These are phyloP conservation scores for Platorchestia sp. DNA, from an alignment of 1,140 invertebrate genomes.

Conservation along the genomic window DNA sequence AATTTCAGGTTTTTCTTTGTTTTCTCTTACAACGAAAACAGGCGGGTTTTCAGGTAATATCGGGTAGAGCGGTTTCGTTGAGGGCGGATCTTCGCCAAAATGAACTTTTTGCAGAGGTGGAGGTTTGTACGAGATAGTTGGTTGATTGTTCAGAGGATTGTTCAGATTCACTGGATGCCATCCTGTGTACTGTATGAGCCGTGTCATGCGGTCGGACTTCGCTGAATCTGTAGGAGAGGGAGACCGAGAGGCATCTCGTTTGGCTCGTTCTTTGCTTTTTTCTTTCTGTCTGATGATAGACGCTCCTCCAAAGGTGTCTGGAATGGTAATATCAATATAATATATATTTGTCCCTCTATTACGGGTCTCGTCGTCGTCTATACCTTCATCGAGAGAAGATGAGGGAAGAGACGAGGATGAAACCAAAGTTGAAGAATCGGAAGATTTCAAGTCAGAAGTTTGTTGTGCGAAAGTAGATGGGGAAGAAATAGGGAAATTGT, in stretches of 20 bases:
- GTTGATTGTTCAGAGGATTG: constrained; percentile 64
- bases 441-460: neutral
- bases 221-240: neutral
- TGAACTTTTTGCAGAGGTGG: constrained; percentile 62
- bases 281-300: constrained; percentile 4
- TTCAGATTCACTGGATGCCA: constrained; percentile 65
- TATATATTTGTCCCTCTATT: constrained; percentile 56
- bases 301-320: constrained; percentile 58
- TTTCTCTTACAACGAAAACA: constrained; percentile 63
- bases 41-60: constrained; percentile 64
- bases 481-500: neutral
- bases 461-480: constrained; percentile 18
- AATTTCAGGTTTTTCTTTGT: constrained; percentile 59
- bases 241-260: neutral
- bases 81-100: constrained; percentile 62
- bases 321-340: constrained; percentile 68
- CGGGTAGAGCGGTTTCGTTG: constrained; percentile 63
- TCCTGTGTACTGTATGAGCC: constrained; percentile 63
- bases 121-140: constrained; percentile 64
- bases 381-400: neutral
- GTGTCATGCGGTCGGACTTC: constrained; percentile 24
- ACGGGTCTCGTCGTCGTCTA: neutral
- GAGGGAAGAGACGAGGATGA: neutral
- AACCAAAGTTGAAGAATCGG: constrained; percentile 22
- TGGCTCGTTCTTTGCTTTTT: neutral